Conservation (phyloP, 2,888 invertebrate genomes). For the Protodeltote pygarga region DNA sequence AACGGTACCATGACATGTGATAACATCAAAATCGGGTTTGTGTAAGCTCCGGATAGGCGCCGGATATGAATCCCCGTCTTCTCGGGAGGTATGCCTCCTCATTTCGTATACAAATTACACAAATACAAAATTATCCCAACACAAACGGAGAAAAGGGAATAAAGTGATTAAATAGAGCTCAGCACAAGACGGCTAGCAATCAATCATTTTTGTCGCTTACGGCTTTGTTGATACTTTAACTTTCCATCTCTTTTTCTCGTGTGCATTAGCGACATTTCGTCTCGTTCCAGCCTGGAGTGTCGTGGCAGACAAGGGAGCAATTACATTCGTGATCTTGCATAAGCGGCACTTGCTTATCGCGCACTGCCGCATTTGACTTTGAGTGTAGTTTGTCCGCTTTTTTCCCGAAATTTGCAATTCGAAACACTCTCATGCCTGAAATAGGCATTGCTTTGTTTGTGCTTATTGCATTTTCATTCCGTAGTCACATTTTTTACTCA, state of each 20-base stretch:
- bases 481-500: slow-evolving; percentile 40
- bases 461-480: slow-evolving; percentile 54
- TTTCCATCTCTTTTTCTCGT: slow-evolving; percentile 65
- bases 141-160: slow-evolving; percentile 87
- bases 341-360: slow-evolving; percentile 86
- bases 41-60: slow-evolving; percentile 68
- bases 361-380: slow-evolving; percentile 84
- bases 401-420: slow-evolving; percentile 85
- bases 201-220: slow-evolving; percentile 87
- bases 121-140: slow-evolving; percentile 86
- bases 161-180: slow-evolving; percentile 88
- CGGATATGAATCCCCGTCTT: slow-evolving; percentile 77
- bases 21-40: slow-evolving; percentile 74
- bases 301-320: slow-evolving; percentile 87
- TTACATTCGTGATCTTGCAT: slow-evolving; percentile 88
- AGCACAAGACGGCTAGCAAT: slow-evolving; percentile 86
- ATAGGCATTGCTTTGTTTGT: slow-evolving; percentile 64
- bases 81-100: slow-evolving; percentile 76
- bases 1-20: slow-evolving; percentile 70
- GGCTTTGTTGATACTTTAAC: slow-evolving; percentile 75
- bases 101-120: slow-evolving; percentile 86
- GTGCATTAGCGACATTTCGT: slow-evolving; percentile 52
- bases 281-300: slow-evolving; percentile 85
- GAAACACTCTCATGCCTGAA: slow-evolving; percentile 75
- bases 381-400: slow-evolving; percentile 81